Conservation (phyloP, 2,113 vertebrate genomes). For the Caloenas nicobarica region DNA sequence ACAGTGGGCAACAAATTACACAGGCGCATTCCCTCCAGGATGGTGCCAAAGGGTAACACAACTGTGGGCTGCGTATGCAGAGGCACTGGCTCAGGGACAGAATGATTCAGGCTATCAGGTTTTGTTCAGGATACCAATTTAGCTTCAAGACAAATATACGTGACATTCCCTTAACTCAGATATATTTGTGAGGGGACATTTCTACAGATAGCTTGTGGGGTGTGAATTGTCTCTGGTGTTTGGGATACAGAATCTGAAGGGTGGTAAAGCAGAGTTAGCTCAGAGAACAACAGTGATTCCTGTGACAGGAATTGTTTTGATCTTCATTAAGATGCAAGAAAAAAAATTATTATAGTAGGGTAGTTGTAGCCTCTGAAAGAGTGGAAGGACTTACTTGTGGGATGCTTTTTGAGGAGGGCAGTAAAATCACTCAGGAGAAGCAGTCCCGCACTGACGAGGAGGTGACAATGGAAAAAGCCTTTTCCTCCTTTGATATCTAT, state of each 20-base stretch:
- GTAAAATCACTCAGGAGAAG: not conserved
- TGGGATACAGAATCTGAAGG: not conserved
- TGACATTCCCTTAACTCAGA: not conserved
- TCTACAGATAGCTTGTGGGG: not conserved
- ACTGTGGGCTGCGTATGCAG: not conserved
- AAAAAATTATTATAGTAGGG: not conserved
- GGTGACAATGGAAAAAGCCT: not conserved
- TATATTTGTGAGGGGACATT: not conserved
- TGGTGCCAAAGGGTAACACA: not conserved
- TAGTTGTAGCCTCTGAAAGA: not conserved
- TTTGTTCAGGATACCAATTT: not conserved
- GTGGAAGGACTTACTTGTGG: not conserved
- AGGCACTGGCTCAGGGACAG: not conserved
- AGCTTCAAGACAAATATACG: not conserved
- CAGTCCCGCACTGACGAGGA: not conserved
- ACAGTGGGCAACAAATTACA: constrained; percentile 19
- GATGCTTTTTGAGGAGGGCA: not conserved
- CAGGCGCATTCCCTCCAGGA: not conserved
- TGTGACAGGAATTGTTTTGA: not conserved
- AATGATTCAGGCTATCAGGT: not conserved
- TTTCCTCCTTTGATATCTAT: not conserved
- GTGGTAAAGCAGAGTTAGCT: not conserved
- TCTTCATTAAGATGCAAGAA: not conserved
- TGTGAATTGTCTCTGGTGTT: not conserved
- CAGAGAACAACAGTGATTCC: not conserved